Base-by-base conservation (phyloP, 1,140 invertebrate genomes). In the Ridgeia piscesae region DNA sequence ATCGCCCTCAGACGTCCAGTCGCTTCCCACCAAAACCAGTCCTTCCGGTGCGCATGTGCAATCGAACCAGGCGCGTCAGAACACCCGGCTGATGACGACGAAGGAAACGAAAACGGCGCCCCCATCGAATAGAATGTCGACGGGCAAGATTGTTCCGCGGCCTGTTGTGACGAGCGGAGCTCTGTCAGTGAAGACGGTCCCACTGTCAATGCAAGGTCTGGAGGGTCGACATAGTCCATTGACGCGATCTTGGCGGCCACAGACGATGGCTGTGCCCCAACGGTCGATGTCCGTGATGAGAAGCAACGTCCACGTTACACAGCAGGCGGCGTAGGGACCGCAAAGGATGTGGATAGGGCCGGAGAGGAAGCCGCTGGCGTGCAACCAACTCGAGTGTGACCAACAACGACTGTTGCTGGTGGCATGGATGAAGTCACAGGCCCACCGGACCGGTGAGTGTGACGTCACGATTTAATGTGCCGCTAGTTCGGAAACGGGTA, bases 401-500 rank as follows among this genome's bases (percentile, higher is more conserved):
- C 35, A 91, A 91, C 91, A 42, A 33, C 91, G 91, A 9, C 91
- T 48, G 6, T 27, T 91, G 33, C 35, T 91, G 33, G 58, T 91
- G n/a, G 35, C 42, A 27, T 91, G 91, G 91, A 58, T 91, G 91
- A 42, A 42, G 27, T 48, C 42, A 58, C 33, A 34, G 1, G 91
- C 35, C 35, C 17, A 91, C 42, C 35, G 34, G 11, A n/a, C 89
- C n/a, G 34, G 34, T 35, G 17, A 91, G 34, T 91, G 89, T 31
- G n/a, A 42, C 27, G 42, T 33, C 21, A 35, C 8, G 35, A 33
- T 91, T 91, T 93, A 93, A 31, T 50, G 88, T n/a, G 35, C 94
- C 94, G 89, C 92, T 93, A 14, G 92, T 94, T 92, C 27, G 93
- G 94, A 93, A 94, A 93, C n/a, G n/a, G n/a, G n/a, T n/a, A 11